phyloP scores from a whole-genome alignment of 2,888 invertebrate species.

The Balanococcus diminutus region DNA sequence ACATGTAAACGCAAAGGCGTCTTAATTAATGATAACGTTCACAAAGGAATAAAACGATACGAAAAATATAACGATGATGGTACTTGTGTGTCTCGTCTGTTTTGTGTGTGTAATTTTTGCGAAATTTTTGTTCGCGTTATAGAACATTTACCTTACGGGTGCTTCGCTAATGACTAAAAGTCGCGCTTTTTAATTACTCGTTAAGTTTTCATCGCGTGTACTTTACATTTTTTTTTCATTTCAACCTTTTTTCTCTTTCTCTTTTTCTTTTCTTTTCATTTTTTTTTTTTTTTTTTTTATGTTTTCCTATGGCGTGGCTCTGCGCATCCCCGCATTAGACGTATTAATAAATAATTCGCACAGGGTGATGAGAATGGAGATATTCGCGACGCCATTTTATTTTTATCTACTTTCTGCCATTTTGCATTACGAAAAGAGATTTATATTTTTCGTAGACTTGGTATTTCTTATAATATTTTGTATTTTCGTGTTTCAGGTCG shows the following conservation, averaged over 20 bases:
- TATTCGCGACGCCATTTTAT: background rate
- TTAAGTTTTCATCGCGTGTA: conserved; percentile 13
- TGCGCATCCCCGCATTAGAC: background rate
- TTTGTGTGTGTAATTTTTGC: conserved; percentile 11
- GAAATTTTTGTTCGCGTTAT: conserved; percentile 17
- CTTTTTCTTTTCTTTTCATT: too few relatives aligned
- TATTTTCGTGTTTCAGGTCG: too few relatives aligned
- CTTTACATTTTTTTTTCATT: conserved; percentile 8
- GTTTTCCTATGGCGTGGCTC: background rate
- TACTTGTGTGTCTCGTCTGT: background rate
- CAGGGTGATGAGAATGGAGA: background rate
- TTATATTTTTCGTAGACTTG: too few relatives aligned
- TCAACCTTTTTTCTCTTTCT: background rate
- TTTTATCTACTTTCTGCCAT: background rate
- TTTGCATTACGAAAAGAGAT: too few relatives aligned
- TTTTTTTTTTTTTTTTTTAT: background rate
- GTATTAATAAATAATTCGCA: conserved; percentile 4
- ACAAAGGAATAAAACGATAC: conserved; percentile 24
- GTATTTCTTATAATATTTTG: too few relatives aligned
- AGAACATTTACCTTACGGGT: conserved; percentile 35
- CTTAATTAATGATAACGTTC: conserved; percentile 34
- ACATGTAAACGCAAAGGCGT: background rate
- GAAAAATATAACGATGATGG: conserved; percentile 17
- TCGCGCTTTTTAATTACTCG: conserved; percentile 40
- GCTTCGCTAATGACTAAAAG: conserved; percentile 38